Conservation (phyloP, 2,888 invertebrate genomes). For the Agonum fuliginosum region DNA sequence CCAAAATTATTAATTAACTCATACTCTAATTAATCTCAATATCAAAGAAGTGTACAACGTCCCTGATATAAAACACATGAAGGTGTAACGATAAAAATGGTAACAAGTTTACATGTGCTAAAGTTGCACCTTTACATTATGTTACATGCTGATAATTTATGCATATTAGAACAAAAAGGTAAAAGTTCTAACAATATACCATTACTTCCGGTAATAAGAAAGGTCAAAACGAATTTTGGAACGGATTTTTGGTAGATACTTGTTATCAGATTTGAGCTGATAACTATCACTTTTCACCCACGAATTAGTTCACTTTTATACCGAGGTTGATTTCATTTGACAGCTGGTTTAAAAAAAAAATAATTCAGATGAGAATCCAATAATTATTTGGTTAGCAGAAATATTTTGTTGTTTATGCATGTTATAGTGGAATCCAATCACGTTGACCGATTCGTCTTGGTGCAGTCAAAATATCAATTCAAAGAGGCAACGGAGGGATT, state of each 20-base stretch:
- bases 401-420: no score
- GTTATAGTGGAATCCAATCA: no score
- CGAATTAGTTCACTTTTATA: no score
- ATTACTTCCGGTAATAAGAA: not conserved
- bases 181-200: not conserved
- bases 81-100: not conserved
- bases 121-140: no score
- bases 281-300: not conserved
- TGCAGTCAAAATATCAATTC: no score
- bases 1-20: not conserved
- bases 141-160: not conserved
- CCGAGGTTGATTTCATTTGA: no score
- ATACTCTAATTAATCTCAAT: not conserved
- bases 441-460: no score
- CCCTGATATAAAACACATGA: not conserved
- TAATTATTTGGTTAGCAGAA: no score
- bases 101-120: no score
- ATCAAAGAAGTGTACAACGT: not conserved
- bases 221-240: not conserved
- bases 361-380: no score
- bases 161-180: not conserved
- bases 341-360: no score
- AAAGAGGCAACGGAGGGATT: no score
- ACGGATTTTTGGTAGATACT: not conserved
- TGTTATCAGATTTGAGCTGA: not conserved